Conservation (phyloP, 1,140 invertebrate species). For the Lucilia cuprina region DNA sequence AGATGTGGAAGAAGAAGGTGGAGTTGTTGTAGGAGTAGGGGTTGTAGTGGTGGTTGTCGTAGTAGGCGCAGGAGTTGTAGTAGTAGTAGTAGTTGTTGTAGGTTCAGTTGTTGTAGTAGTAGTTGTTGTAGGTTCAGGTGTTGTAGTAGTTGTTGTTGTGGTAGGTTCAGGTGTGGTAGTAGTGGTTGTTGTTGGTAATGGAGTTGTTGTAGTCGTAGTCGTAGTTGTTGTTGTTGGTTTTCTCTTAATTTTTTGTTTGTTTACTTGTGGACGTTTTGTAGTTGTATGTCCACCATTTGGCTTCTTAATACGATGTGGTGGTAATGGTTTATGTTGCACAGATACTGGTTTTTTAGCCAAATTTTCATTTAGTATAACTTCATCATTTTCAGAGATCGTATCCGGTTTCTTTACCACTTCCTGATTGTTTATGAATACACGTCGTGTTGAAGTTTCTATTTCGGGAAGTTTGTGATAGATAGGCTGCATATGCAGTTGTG, state of each 20-base stretch:
- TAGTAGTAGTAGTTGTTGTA: conserved; percentile 37
- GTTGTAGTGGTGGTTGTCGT: conserved; percentile 5
- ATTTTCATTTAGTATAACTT: conserved; percentile 39
- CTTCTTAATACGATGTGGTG: conserved; percentile 50
- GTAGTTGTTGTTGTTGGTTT: conserved; percentile 48
- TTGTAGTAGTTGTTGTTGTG: conserved; percentile 40
- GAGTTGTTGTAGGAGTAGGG: not conserved
- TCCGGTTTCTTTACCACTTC: conserved; percentile 52
- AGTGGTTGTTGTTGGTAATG: conserved; percentile 30
- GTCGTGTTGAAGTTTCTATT: conserved; percentile 50
- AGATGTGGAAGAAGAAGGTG: conserved; percentile 32
- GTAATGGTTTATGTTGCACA: conserved; percentile 46
- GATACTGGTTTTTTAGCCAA: conserved; percentile 50
- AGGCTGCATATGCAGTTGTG: conserved; percentile 52
- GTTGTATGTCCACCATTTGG: conserved; percentile 44
- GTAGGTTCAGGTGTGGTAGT: conserved; percentile 25
- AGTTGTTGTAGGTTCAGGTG: conserved; percentile 46
- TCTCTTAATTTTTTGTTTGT: conserved; percentile 54
- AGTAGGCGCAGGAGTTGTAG: conserved; percentile 35
- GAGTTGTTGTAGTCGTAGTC: conserved; percentile 43
- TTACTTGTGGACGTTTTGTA: conserved; percentile 36
- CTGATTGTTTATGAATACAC: conserved; percentile 57
- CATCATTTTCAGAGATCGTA: conserved; percentile 6
- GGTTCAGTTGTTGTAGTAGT: conserved; percentile 40
- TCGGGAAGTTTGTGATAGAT: conserved; percentile 55